These are phyloP conservation scores for Diaprepes abbreviatus DNA, from an alignment of 2,888 invertebrate species.

Conservation along the genomic window DNA sequence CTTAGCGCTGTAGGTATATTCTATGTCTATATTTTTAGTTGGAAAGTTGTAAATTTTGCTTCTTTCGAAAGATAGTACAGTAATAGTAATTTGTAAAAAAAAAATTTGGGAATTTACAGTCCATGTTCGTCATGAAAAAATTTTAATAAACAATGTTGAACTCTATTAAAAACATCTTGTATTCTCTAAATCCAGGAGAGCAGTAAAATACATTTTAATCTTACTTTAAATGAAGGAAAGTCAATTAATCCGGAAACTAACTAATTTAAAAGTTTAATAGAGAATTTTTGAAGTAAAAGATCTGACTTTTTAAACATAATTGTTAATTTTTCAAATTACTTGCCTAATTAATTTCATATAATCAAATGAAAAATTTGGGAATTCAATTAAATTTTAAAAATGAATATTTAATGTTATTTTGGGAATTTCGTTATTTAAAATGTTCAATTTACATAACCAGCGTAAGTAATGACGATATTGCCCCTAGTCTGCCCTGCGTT, in stretches of 20 bases:
- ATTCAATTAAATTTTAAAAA: constrained; percentile 4
- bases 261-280: constrained; percentile 7
- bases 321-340: constrained; percentile 13
- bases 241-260: constrained; percentile 6
- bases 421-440: background rate
- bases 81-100: too few relatives aligned
- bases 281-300: constrained; percentile 4
- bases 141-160: too few relatives aligned
- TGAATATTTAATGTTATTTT: constrained; percentile 11
- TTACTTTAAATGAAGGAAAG: background rate
- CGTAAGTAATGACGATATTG: background rate
- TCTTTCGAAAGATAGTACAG: too few relatives aligned
- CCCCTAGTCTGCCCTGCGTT: background rate
- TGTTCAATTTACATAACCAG: constrained; percentile 9
- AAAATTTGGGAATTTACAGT: too few relatives aligned
- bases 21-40: too few relatives aligned
- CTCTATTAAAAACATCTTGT: too few relatives aligned
- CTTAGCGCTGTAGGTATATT: too few relatives aligned
- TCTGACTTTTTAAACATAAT: constrained; percentile 1
- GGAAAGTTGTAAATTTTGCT: too few relatives aligned
- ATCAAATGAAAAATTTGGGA: background rate
- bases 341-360: constrained; percentile 4
- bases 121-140: too few relatives aligned
- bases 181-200: background rate
- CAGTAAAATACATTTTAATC: background rate